Percentiles rank a stretch among this genome's conserved stretches.
Evolutionary conservation across 2,888 invertebrate genomes (phyloP).

Genomic region (Thera britannica): DNA sequence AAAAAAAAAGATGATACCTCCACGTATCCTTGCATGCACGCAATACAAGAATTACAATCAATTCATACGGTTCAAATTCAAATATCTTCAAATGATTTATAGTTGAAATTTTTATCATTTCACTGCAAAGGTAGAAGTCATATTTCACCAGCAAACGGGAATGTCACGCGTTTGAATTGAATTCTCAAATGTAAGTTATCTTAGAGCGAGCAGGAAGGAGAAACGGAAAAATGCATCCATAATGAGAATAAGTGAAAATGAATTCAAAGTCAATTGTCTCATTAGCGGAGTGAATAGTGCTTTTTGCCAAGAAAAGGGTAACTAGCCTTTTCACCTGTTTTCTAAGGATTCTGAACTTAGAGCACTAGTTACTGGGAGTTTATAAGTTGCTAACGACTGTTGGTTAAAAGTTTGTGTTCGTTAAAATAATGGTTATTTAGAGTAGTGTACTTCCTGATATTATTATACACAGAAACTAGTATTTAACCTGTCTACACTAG

Average conservation of each 20-base stretch:
- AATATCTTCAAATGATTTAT: conserved; percentile 7
- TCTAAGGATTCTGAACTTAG: not conserved
- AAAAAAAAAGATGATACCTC: no score
- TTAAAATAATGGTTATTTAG: not conserved
- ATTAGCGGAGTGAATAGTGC: conserved; percentile 10
- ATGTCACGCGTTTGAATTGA: conserved; percentile 15
- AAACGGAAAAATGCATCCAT: conserved; percentile 13
- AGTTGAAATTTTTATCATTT: conserved; percentile 12
- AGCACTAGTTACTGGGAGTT: not conserved
- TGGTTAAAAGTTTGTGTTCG: not conserved
- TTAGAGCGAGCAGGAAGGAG: conserved; percentile 1
- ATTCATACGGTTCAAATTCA: not conserved
- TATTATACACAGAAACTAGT: no score
- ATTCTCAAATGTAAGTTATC: conserved; percentile 6
- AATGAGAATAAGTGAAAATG: conserved; percentile 16
- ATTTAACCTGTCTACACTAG: no score
- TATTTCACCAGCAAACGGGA: conserved; percentile 13
- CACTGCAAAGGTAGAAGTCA: conserved; percentile 17
- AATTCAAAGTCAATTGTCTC: conserved; percentile 13
- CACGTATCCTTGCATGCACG: no score
- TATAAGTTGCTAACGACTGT: not conserved
- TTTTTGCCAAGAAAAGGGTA: conserved; percentile 3
- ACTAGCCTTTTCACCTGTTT: conserved; percentile 1
- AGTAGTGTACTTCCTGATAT: no score
- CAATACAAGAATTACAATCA: no score